A percentile compares a stretch with the other conserved stretches of the same genome.
These are phyloP conservation scores for Podargus strigoides DNA, from an alignment of 2,797 vertebrate species.

Conservation along the genomic window DNA sequence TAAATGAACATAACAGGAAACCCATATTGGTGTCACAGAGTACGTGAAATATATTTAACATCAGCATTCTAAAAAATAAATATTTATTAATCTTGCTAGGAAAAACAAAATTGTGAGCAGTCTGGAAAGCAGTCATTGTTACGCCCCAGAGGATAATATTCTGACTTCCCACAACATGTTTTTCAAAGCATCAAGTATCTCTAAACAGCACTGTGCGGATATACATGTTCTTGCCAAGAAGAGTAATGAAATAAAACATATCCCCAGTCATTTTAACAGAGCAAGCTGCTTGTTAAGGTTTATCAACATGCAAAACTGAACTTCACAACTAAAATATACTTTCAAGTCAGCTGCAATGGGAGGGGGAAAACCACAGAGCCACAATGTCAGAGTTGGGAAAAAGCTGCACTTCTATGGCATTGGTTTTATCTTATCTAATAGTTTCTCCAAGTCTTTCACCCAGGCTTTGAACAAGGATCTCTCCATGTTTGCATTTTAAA, in stretches of 20 bases:
- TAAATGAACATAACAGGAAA: conserved; percentile 33
- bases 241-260: conserved; percentile 1
- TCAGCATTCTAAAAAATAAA: background rate
- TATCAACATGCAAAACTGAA: background rate
- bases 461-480: background rate
- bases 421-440: background rate
- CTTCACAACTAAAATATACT: background rate
- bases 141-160: background rate
- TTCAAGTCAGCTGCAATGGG: background rate
- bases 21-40: background rate
- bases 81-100: background rate
- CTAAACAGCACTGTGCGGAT: background rate
- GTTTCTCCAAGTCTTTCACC: background rate
- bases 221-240: background rate
- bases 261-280: background rate
- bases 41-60: conserved; percentile 20
- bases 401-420: background rate
- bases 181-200: background rate
- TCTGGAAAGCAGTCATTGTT: background rate
- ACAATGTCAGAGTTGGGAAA: background rate
- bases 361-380: background rate
- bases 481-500: background rate
- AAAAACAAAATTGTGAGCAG: background rate
- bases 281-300: background rate
- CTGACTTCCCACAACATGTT: background rate